Evolutionary conservation across 2,888 invertebrate genomes (phyloP).

Genomic region (Andrena praecox): DNA sequence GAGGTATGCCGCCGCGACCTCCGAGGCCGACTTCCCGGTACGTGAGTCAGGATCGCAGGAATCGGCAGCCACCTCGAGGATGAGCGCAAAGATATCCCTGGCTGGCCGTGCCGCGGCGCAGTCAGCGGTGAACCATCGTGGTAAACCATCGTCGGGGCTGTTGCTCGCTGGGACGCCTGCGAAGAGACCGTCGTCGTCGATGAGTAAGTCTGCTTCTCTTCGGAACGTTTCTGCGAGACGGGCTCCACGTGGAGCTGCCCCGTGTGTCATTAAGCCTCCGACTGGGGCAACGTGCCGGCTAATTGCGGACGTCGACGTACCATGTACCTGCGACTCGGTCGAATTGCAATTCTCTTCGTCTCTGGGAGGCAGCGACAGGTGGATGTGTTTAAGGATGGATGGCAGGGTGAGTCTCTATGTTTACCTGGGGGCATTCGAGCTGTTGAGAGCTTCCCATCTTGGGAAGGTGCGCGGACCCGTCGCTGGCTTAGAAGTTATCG

Average conservation of each 20-base stretch:
- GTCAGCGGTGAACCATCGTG: conserved; percentile 77
- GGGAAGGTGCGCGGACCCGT: background rate
- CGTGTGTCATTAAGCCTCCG: conserved; percentile 18
- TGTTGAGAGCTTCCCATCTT: too few species aligned
- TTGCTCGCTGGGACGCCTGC: conserved; percentile 62
- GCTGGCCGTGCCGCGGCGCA: conserved; percentile 70
- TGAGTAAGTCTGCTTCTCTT: conserved; percentile 63
- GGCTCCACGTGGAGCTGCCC: conserved; percentile 4
- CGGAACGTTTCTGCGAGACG: background rate
- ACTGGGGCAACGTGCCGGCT: background rate
- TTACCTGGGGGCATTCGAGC: too few species aligned
- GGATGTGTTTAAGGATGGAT: too few species aligned
- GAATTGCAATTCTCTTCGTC: too few species aligned
- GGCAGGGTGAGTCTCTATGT: too few species aligned
- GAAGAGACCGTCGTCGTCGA: conserved; percentile 65
- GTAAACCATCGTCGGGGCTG: conserved; percentile 62
- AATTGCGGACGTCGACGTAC: too few species aligned
- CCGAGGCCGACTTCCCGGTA: conserved; percentile 74
- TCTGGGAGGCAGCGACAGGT: too few species aligned
- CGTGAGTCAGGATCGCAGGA: conserved; percentile 77
- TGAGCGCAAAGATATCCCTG: conserved; percentile 80
- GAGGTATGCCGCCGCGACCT: conserved; percentile 63
- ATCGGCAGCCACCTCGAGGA: conserved; percentile 67
- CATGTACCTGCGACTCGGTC: too few species aligned
- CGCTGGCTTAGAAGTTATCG: background rate